Evolutionary conservation across 2,113 vertebrate genomes (phyloP).

Genomic region (Paralichthys olivaceus): DNA sequence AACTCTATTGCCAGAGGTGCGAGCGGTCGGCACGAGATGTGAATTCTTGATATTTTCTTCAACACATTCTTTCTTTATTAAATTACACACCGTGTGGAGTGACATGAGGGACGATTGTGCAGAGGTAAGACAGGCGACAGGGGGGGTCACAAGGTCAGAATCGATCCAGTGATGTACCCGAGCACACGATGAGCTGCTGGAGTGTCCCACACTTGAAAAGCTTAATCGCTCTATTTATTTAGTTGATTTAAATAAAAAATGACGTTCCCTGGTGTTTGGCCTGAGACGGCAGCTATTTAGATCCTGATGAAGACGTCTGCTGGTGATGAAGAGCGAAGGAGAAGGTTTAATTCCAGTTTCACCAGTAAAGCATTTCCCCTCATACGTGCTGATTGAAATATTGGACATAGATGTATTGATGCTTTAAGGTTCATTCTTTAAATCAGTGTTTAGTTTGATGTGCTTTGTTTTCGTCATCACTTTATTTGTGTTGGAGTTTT

Average conservation of each 20-base stretch:
- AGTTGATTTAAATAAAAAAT: slow-evolving; percentile 51
- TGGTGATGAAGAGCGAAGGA: slow-evolving; percentile 25
- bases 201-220: slow-evolving; percentile 30
- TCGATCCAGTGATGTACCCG: slow-evolving; percentile 24
- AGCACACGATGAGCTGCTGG: not conserved
- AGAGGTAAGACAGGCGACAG: slow-evolving; percentile 27
- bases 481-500: not conserved
- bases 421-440: slow-evolving; percentile 14
- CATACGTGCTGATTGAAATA: slow-evolving; percentile 22
- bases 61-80: slow-evolving; percentile 18
- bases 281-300: slow-evolving; percentile 33
- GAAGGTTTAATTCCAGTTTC: not conserved
- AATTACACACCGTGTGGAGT: slow-evolving; percentile 22
- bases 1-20: slow-evolving; percentile 20
- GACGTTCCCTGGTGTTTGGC: slow-evolving; percentile 27
- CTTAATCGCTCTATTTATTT: slow-evolving; percentile 24
- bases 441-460: slow-evolving; percentile 23
- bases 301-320: slow-evolving; percentile 51
- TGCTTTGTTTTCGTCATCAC: not conserved
- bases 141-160: slow-evolving; percentile 20
- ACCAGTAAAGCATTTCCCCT: slow-evolving; percentile 17
- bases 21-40: slow-evolving; percentile 30
- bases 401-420: slow-evolving; percentile 25
- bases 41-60: slow-evolving; percentile 52
- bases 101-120: slow-evolving; percentile 7